Evolutionary conservation across 2,113 vertebrate genomes (phyloP), one percentile per base, ranked within the genome.

Genomic region (Noctilio leporinus): DNA sequence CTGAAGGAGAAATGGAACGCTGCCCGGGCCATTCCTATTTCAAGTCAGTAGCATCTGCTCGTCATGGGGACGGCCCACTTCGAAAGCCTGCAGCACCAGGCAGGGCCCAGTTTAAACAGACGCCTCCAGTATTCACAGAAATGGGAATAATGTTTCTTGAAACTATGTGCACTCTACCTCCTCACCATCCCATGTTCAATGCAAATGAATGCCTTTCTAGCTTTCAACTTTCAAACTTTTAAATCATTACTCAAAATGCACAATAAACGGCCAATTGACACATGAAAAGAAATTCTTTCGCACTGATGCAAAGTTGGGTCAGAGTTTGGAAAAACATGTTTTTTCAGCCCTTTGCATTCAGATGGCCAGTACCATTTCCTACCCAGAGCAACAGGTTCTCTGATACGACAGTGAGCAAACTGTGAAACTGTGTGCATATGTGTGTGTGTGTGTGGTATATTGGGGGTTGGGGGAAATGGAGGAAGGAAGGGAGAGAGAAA

Each of bases 1-100:
- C 86, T 53, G 62, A 94, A 94, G 95, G 75, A 93, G 95, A 91
- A 91, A 94, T 30, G 43, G 62, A 93, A 95, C 33, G 15, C 67
- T 40, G 82, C 57, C 59, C 45, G 1, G 70, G 51, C 28, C 90
- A 49, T 51, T 47, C 73, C 86, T 94, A 72, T 81, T 95, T 77
- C 51, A 84, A 86, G 82, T 86, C 73, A 26, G 51, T 1, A 38
- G 69, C 64, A 73, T 53, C 51, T 33, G n/a, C 43, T 87, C 47
- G 4, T 6, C 43, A 62, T 45, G 91, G 65, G 69, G 76, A 78
- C 12, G 53, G 65, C 38, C 53, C 67, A 30, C 35, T 55, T 80
- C 35, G 84, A 83, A 49, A 14, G 78, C 15, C 83, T 55, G 59
- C 16, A 77, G 73, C 57, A 33, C 7, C 3, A 64, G n/a, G 49